Percentiles rank a stretch among this genome's conserved stretches.
Conservation (phyloP, 2,113 vertebrate species). For the Nettapus auritus region DNA sequence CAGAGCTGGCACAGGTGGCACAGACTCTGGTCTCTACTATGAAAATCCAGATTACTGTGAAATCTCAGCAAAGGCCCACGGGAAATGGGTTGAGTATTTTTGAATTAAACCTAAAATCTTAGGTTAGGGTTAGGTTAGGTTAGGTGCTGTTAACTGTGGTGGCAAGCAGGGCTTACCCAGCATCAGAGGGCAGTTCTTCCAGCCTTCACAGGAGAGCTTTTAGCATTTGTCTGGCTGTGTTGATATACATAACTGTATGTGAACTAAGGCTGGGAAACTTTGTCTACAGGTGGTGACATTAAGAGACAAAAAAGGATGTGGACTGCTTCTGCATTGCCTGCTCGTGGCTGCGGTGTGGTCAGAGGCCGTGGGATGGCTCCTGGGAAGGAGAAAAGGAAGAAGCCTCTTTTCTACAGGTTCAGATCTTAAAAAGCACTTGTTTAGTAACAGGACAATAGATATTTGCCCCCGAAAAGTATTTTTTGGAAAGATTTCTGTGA, state of each 20-base stretch:
- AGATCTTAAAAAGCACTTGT: neutral
- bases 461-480: neutral
- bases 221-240: too few species aligned
- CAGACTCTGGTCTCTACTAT: neutral
- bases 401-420: neutral
- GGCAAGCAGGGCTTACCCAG: too few species aligned
- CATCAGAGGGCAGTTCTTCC: too few species aligned
- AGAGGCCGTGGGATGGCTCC: neutral
- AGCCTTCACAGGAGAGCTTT: too few species aligned
- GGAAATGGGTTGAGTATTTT: rapidly evolving
- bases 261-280: neutral
- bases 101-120: neutral
- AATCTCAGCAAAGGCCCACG: neutral
- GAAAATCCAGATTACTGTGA: too few species aligned
- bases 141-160: too few species aligned
- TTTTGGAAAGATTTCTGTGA: neutral
- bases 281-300: rapidly evolving
- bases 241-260: rapidly evolving
- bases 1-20: neutral
- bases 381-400: neutral
- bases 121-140: neutral
- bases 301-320: neutral
- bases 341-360: neutral
- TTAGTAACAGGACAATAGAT: neutral
- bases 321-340: neutral